These are phyloP conservation scores for Hecatera dysodea DNA, from an alignment of 2,888 invertebrate genomes.

Conservation along the genomic window DNA sequence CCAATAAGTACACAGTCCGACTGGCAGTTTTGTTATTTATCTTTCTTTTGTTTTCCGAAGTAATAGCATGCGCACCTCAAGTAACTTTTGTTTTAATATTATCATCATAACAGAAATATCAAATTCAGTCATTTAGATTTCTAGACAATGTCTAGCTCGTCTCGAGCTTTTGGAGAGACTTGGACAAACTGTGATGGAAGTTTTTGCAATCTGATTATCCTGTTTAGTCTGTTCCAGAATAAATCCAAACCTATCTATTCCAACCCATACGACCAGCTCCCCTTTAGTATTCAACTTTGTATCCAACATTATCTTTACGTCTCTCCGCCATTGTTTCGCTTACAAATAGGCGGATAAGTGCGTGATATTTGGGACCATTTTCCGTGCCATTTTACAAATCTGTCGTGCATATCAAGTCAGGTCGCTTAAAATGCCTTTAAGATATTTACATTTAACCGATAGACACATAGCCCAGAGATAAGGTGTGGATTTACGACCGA, in stretches of 20 bases:
- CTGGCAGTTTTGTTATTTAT: conserved; percentile 35
- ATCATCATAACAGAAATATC: not conserved
- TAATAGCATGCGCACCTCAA: not conserved
- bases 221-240: not conserved
- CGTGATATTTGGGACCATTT: conserved; percentile 58
- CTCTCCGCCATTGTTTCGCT: conserved; percentile 47
- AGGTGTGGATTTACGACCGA: conserved; percentile 65
- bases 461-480: conserved; percentile 57
- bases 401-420: conserved; percentile 62
- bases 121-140: not conserved
- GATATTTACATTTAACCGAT: conserved; percentile 66
- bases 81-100: conserved; percentile 1
- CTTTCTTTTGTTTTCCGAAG: conserved; percentile 36
- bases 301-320: conserved; percentile 41
- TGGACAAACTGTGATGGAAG: not conserved
- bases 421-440: conserved; percentile 60
- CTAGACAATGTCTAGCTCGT: not conserved
- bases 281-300: conserved; percentile 35
- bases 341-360: conserved; percentile 53
- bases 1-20: conserved; percentile 46
- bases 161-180: not conserved
- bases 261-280: conserved; percentile 12
- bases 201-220: not conserved
- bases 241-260: conserved; percentile 22
- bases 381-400: conserved; percentile 62